Evolutionary conservation across 2,797 vertebrate genomes (phyloP), one percentile per base, ranked within the genome.

Genomic region (Ctenopoma multispine): DNA sequence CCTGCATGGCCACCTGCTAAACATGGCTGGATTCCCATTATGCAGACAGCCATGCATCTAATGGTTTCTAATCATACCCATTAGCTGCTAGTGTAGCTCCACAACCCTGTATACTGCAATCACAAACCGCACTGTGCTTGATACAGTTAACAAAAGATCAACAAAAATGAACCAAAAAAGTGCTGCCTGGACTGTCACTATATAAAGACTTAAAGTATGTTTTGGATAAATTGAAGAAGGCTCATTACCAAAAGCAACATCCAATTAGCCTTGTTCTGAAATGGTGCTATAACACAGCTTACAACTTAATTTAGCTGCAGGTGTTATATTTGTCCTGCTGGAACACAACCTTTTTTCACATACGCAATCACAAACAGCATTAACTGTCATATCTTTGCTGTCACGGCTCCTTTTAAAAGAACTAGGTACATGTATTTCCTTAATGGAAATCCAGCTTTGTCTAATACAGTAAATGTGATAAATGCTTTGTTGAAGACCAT

Each of bases 1-100:
- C 87, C 85, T 79, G 59, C 81, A 72, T 6, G 72, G 88, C 90
- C 94, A 94, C 92, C 94, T 95, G 94, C 92, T 91, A 85, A 88
- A 90, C 83, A 92, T 93, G 93, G 92, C 91, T 75, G 7, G 60
- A 67, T 84, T 93, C 93, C 92, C 90, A 90, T 90, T 83, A 80
- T 88, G 82, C 79, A 77, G 86, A 92, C 83, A 91, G 81, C 81
- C 81, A 79, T 88, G 84, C 71, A 85, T 91, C 85, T 87, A 87
- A 90, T 86, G 83, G 63, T 73, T 72, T 63, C 82, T 90, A 90
- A 93, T 93, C 88, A 93, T 87, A 88, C 66, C 83, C 83, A 92
- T 92, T 91, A 92, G 80, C 78, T 71, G 75, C 69, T 72, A 87
- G 72, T 77, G 85, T 81, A 87, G 77, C 75, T 82, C 77, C 61